phyloP scores from a whole-genome alignment of 2,797 vertebrate species.

The Manis pentadactyla region DNA sequence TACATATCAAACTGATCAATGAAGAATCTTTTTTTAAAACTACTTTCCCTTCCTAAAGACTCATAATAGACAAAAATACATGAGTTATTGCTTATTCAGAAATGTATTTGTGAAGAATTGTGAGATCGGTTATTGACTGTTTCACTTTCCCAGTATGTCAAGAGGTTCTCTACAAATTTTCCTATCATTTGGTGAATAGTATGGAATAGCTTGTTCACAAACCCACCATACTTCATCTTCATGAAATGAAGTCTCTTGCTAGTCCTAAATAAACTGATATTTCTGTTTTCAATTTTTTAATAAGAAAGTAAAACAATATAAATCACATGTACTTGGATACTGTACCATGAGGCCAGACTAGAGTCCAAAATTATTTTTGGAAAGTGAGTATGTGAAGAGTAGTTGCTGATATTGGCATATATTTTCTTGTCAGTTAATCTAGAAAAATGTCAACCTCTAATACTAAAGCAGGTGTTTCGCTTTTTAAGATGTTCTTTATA shows the following conservation, averaged over 20 bases:
- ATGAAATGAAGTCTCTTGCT: constrained; percentile 22
- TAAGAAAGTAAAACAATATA: constrained; percentile 64
- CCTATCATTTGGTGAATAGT: constrained; percentile 5
- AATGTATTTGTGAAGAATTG: neutral
- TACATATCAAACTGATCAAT: neutral
- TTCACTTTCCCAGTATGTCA: constrained; percentile 3
- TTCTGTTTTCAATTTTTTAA: constrained; percentile 68
- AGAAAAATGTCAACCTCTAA: constrained; percentile 51
- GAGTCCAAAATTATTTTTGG: constrained; percentile 74
- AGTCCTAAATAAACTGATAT: constrained; percentile 63
- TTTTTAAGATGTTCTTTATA: constrained; percentile 8
- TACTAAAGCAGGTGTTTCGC: constrained; percentile 49
- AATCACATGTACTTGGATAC: constrained; percentile 62
- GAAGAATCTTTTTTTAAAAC: constrained; percentile 21
- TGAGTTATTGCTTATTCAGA: neutral
- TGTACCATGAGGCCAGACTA: constrained; percentile 7
- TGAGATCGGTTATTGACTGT: neutral
- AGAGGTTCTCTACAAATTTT: neutral
- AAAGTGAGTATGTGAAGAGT: constrained; percentile 41
- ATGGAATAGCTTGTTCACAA: constrained; percentile 27
- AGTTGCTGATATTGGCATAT: constrained; percentile 58
- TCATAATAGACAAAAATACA: neutral
- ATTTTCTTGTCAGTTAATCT: constrained; percentile 64
- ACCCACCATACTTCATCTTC: neutral
- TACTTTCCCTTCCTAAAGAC: constrained; percentile 39